Base-by-base conservation (phyloP, 2,113 vertebrate genomes). In the Catagonus wagneri region DNA sequence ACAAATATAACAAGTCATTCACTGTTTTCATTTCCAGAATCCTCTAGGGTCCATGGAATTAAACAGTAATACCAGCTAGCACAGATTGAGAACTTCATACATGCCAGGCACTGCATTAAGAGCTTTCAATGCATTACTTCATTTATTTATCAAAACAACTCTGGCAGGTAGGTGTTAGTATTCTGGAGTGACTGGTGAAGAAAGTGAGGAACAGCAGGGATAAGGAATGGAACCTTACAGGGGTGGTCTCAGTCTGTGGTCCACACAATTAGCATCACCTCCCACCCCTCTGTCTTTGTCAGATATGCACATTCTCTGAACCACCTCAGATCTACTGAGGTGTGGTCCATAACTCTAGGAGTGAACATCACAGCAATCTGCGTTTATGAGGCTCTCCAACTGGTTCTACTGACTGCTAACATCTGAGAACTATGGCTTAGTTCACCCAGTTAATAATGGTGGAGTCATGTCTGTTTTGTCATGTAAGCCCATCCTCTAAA, bases 21-120 rank as follows among this genome's bases (percentile, higher is more conserved):
- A 9, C 32, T 83, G 14, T 58, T 88, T 97, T 74, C n/a, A 78
- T 69, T 88, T 94, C 87, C 56, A 54, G 63, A 92, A 27, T 23
- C 32, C 69, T 89, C 29, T 69, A n/a, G 39, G 39, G 65, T 78
- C 15, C 15, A 29, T 0, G 75, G 15, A 85, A 50, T n/a, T 34
- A 85, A 94, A 54, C 10, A 69, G n/a, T 50, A 56, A 22, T 60
- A n/a, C 68, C 20, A 96, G 34, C 20, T 65, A 23, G 16, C 22
- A 29, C 6, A 27, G 66, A 20, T 0, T 79, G 58, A 96, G 76
- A 94, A 69, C 14, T n/a, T 44, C 12, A 6, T 19, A 23, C 34
- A 12, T 27, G 4, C 4, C 29, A 76, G 80, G 34, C n/a, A 69
- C 32, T 36, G 20, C 50, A 14, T 50, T 92, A 56, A 83, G 66